Percentiles rank a stretch among this genome's conserved stretches.
phyloP scores from a whole-genome alignment of 2,113 vertebrate genomes.

The Tympanuchus pallidicinctus region DNA sequence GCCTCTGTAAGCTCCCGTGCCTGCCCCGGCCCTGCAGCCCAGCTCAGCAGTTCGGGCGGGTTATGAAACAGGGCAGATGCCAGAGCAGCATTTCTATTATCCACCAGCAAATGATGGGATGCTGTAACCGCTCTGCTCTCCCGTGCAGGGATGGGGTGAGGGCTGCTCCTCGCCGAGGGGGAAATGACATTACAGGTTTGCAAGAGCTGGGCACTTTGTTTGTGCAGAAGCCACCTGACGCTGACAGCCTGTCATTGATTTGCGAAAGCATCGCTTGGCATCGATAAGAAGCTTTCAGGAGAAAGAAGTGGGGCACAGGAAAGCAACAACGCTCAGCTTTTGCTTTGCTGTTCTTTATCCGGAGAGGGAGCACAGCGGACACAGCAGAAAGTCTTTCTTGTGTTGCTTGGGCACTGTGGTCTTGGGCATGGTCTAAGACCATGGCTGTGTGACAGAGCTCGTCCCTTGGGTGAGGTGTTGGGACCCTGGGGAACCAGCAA shows the following conservation, averaged over 20 bases:
- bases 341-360: neutral
- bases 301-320: slow-evolving; percentile 40
- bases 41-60: slow-evolving; percentile 22
- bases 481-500: accelerated
- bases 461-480: neutral
- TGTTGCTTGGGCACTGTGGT: accelerated
- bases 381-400: neutral
- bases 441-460: neutral
- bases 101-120: slow-evolving; percentile 23
- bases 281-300: slow-evolving; percentile 45
- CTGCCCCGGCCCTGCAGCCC: neutral
- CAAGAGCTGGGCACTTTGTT: slow-evolving; percentile 44
- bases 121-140: slow-evolving; percentile 39
- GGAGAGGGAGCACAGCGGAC: neutral
- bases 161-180: slow-evolving; percentile 31
- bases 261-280: slow-evolving; percentile 53
- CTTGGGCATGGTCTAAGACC: neutral
- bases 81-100: neutral
- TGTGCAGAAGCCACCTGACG: slow-evolving; percentile 52
- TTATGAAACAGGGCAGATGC: slow-evolving; percentile 61
- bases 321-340: slow-evolving; percentile 25
- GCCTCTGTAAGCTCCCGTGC: neutral
- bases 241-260: slow-evolving; percentile 67
- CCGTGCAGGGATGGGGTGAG: slow-evolving; percentile 12
- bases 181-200: slow-evolving; percentile 60